Evolutionary conservation across 2,113 vertebrate species (phyloP), one percentile per base, ranked within the genome.

Genomic region (Serilophus lunatus): DNA sequence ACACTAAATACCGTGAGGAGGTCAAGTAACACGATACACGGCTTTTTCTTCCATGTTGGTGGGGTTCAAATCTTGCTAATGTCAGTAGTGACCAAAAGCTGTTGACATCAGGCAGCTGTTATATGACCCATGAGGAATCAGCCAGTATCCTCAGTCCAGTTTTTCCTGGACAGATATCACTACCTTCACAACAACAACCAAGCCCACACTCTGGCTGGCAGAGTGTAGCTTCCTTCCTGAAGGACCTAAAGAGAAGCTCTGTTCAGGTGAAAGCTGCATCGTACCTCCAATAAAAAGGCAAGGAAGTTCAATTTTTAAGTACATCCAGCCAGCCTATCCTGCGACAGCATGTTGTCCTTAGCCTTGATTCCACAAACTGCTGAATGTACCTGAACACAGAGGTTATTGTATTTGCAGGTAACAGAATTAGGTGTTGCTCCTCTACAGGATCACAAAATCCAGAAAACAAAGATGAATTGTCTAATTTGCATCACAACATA

Each of bases 41-140:
- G 85, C 63, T 84, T 83, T 29, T 69, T 51, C 56, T 80, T 92
- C 72, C 63, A 82, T 29, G 26, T 70, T 25, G 3, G 68, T 88
- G 83, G 85, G 72, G 64, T 89, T 94, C 88, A 95, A 82, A 80
- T 85, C 88, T 93, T 89, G 78, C 92, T 82, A 53, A 68, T 88
- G 81, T 89, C 91, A 95, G 40, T 68, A 94, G 69, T 68, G 76
- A 88, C 74, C 87, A 94, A 82, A 93, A 96, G 88, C 40, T 93
- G 92, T 50, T 94, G 92, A 88, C 82, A 94, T 93, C 72, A 94
- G 69, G 60, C 77, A 92, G 84, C 86, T 93, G 93, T 56, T 96
- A 56, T 7, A 28, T 93, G 91, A 84, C 82, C 88, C 60, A 40
- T 8, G 33, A 71, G 71, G 70, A 96, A 92, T 54, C 75, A 77